A percentile compares a stretch with the other conserved stretches of the same genome.
Conservation (phyloP, 2,113 vertebrate species). For the Poecile atricapillus region DNA sequence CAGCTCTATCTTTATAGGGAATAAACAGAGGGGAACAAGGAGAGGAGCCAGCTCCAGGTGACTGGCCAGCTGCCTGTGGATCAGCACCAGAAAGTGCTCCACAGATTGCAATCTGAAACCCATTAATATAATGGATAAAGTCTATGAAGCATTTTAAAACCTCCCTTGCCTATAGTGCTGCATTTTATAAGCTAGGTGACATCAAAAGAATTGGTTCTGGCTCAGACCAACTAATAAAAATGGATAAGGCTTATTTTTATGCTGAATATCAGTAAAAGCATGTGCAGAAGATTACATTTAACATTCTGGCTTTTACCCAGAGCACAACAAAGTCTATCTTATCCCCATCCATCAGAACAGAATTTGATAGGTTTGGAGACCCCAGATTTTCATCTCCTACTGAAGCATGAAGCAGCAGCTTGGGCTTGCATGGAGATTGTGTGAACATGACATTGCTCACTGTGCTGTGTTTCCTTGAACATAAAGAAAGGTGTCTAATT, state of each 20-base stretch:
- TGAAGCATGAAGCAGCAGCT: neutral
- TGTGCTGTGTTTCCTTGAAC: neutral
- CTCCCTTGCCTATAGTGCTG: conserved; percentile 36
- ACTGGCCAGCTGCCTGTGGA: conserved; percentile 58
- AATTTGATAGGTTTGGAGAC: conserved; percentile 19
- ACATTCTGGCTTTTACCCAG: conserved; percentile 65
- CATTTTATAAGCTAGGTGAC: conserved; percentile 27
- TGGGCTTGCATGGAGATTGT: neutral
- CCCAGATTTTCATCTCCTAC: neutral
- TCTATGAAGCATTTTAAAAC: conserved; percentile 63
- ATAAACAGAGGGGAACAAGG: neutral
- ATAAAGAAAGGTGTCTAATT: neutral
- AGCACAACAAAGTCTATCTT: conserved; percentile 60
- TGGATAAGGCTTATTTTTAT: conserved; percentile 72
- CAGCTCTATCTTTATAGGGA: neutral
- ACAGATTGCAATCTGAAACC: conserved; percentile 45
- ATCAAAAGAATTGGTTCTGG: conserved; percentile 61
- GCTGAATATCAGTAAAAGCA: conserved; percentile 70
- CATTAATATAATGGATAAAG: conserved; percentile 65
- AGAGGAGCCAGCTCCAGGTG: conserved; percentile 50
- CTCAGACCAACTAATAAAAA: conserved; percentile 61
- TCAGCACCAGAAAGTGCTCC: conserved; percentile 44
- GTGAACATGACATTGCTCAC: neutral
- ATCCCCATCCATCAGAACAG: conserved; percentile 55
- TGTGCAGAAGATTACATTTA: conserved; percentile 74